phyloP scores from a whole-genome alignment of 2,797 vertebrate genomes.

The Coracias cyanogaster region DNA sequence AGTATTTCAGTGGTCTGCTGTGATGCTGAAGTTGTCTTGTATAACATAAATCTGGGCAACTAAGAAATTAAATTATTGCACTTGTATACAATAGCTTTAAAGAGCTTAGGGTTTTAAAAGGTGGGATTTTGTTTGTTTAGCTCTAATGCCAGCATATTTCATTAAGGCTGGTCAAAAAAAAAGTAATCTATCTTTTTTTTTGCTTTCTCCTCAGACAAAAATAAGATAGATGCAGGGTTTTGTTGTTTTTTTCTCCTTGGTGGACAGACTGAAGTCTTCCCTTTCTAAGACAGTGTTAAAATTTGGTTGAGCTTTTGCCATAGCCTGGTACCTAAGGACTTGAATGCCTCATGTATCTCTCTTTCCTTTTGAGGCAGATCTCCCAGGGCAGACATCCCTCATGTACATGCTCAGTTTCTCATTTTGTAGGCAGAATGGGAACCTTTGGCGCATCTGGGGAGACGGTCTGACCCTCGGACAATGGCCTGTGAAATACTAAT shows the following conservation, averaged over 20 bases:
- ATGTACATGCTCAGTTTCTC: background rate
- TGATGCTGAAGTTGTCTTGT: background rate
- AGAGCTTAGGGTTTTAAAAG: background rate
- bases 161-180: conserved; percentile 51
- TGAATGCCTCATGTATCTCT: background rate
- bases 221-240: accelerated
- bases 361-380: background rate
- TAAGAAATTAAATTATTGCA: background rate
- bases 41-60: background rate
- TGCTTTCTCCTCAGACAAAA: background rate
- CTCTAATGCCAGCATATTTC: background rate
- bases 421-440: background rate
- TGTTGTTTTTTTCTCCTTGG: background rate
- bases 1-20: conserved; percentile 22
- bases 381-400: background rate
- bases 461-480: accelerated
- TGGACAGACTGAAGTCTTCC: background rate
- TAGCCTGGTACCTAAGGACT: background rate
- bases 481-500: background rate
- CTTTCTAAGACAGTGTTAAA: background rate
- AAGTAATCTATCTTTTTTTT: background rate
- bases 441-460: background rate
- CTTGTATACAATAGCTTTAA: background rate
- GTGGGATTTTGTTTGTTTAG: background rate
- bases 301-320: background rate